phyloP scores from a whole-genome alignment of 2,113 vertebrate genomes.

The Periophthalmus modestus region DNA sequence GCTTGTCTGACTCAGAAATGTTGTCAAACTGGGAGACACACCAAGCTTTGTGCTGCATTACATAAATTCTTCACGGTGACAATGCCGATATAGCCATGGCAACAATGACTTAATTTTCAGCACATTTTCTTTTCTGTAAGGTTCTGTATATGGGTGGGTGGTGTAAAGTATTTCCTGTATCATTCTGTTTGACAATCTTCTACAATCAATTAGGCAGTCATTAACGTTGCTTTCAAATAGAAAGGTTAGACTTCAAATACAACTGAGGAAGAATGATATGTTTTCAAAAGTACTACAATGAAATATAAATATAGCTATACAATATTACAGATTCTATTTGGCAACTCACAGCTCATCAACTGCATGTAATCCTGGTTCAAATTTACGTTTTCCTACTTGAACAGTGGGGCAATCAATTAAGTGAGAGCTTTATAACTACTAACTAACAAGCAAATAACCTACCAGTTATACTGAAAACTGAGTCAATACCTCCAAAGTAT shows the following conservation, averaged over 20 bases:
- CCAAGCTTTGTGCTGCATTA: constrained; percentile 23
- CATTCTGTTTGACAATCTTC: not conserved
- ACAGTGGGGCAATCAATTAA: not conserved
- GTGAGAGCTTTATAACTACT: not conserved
- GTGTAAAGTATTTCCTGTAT: not conserved
- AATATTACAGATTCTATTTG: too few species aligned
- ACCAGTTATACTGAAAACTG: not conserved
- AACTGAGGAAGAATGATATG: too few species aligned
- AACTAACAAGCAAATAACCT: not conserved
- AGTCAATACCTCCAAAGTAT: constrained; percentile 8
- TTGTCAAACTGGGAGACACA: constrained; percentile 7
- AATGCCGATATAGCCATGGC: constrained; percentile 34
- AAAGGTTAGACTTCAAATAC: too few species aligned
- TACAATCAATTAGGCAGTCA: too few species aligned
- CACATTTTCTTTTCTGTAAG: constrained; percentile 9
- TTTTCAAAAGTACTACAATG: too few species aligned
- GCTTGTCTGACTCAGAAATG: constrained; percentile 12
- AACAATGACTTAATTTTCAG: constrained; percentile 31
- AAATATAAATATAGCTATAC: too few species aligned
- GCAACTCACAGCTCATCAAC: too few species aligned
- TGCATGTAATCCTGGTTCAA: too few species aligned
- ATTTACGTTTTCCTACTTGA: too few species aligned
- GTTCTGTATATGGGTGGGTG: not conserved
- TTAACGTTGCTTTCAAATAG: too few species aligned
- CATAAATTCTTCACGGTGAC: constrained; percentile 20